Conservation (phyloP, 92 coral and sea anemone genomes). For the Phymanthus crucifer region DNA sequence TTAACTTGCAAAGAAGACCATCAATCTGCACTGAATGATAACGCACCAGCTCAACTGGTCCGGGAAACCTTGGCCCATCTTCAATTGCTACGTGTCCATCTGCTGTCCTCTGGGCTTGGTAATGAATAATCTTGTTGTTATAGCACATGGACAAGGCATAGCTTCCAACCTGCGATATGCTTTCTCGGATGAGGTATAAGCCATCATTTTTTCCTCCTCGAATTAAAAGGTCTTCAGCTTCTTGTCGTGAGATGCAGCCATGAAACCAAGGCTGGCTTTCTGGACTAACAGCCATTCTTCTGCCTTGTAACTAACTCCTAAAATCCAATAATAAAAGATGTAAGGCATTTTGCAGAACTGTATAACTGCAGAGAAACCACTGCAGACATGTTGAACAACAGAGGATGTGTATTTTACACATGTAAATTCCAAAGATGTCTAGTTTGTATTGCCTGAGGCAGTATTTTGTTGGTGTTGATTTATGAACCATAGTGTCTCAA, state of each 20-base stretch:
- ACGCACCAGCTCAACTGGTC: constrained; percentile 87
- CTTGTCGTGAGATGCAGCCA: constrained; percentile 89
- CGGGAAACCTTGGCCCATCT: constrained; percentile 86
- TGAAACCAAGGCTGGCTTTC: constrained; percentile 73
- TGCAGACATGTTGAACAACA: no score
- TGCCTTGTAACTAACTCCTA: neutral
- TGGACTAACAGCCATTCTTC: constrained; percentile 27
- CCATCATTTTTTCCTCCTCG: constrained; percentile 74
- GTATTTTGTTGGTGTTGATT: no score
- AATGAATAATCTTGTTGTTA: constrained; percentile 79
- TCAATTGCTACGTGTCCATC: constrained; percentile 92
- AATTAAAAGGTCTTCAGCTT: constrained; percentile 82
- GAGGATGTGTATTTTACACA: no score
- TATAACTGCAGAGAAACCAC: no score
- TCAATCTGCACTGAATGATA: constrained; percentile 74
- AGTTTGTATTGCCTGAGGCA: no score
- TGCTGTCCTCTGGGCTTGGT: constrained; percentile 88
- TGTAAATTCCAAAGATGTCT: no score
- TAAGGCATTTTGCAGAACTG: no score
- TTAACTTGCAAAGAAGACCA: constrained; percentile 75
- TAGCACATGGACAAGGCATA: constrained; percentile 94
- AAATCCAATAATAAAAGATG: neutral
- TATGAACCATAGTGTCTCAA: no score
- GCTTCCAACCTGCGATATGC: constrained; percentile 86
- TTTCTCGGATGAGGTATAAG: constrained; percentile 79